phyloP scores from a whole-genome alignment of 2,888 invertebrate species.

The Sphinx pinastri region DNA sequence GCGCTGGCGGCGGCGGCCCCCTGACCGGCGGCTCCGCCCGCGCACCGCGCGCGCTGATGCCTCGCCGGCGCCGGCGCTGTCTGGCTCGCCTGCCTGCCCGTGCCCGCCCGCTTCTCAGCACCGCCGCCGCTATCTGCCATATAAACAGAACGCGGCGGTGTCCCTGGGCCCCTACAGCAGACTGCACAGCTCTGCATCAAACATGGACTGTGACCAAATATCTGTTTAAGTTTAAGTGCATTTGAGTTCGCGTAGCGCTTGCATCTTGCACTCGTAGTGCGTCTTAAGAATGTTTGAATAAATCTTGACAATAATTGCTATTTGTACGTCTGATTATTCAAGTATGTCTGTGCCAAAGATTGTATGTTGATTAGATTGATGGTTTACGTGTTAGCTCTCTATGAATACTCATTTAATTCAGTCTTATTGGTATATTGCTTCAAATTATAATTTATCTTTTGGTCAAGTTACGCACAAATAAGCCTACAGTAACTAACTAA shows the following conservation, averaged over 20 bases:
- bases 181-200: background rate
- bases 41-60: conserved; percentile 76
- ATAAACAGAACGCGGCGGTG: background rate
- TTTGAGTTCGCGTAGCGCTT: conserved; percentile 34
- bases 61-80: conserved; percentile 63
- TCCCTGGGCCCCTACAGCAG: background rate
- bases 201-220: conserved; percentile 38
- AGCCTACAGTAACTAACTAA: background rate
- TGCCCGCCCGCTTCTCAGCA: conserved; percentile 56
- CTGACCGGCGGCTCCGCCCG: conserved; percentile 71
- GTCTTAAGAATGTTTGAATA: conserved; percentile 39
- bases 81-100: conserved; percentile 74
- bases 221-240: conserved; percentile 43
- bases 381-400: conserved; percentile 22
- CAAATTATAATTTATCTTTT: background rate
- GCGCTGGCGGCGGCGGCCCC: conserved; percentile 78
- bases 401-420: conserved; percentile 28
- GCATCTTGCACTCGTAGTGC: conserved; percentile 33
- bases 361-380: conserved; percentile 27
- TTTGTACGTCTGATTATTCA: conserved; percentile 36
- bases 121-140: conserved; percentile 56
- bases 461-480: background rate
- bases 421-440: conserved; percentile 6
- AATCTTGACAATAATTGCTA: conserved; percentile 53
- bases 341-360: conserved; percentile 52